These are phyloP conservation scores for Brienomyrus brachyistius DNA, from an alignment of 2,113 vertebrate genomes.

Conservation along the genomic window DNA sequence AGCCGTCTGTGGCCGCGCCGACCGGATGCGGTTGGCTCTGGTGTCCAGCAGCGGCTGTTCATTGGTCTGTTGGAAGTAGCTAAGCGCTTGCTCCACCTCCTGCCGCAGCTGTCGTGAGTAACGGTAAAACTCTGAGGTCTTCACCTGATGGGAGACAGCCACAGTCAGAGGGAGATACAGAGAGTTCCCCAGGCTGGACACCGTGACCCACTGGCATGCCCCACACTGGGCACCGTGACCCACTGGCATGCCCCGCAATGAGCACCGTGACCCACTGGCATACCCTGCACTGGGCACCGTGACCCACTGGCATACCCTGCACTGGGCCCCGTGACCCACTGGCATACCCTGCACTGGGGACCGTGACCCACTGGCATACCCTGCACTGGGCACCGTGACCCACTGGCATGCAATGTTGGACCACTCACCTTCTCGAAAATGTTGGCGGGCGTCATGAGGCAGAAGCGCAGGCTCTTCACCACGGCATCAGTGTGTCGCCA, in stretches of 20 bases:
- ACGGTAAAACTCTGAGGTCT: conserved; percentile 97
- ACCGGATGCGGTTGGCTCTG: conserved; percentile 89
- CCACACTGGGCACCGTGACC: too few relatives aligned
- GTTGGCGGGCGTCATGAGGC: conserved; percentile 95
- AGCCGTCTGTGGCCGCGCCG: conserved; percentile 88
- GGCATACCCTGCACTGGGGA: not conserved
- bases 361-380: not conserved
- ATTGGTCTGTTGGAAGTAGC: conserved; percentile 92
- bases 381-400: not conserved
- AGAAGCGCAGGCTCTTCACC: conserved; percentile 96
- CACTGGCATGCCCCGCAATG: not conserved
- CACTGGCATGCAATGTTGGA: not conserved
- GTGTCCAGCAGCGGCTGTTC: conserved; percentile 91
- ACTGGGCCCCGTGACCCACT: not conserved
- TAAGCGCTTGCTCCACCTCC: conserved; percentile 90
- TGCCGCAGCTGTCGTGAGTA: conserved; percentile 90
- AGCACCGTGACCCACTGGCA: not conserved
- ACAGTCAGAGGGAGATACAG: not conserved
- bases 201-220: not conserved
- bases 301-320: not conserved
- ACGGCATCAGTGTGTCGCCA: conserved; percentile 97
- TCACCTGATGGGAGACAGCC: conserved; percentile 69
- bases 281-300: not conserved
- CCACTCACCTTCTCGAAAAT: conserved; percentile 91
- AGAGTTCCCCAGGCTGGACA: not conserved